Evolutionary conservation across 2,888 invertebrate species (phyloP), one percentile per base, ranked within the genome.

Genomic region (Plagodis dolabraria): DNA sequence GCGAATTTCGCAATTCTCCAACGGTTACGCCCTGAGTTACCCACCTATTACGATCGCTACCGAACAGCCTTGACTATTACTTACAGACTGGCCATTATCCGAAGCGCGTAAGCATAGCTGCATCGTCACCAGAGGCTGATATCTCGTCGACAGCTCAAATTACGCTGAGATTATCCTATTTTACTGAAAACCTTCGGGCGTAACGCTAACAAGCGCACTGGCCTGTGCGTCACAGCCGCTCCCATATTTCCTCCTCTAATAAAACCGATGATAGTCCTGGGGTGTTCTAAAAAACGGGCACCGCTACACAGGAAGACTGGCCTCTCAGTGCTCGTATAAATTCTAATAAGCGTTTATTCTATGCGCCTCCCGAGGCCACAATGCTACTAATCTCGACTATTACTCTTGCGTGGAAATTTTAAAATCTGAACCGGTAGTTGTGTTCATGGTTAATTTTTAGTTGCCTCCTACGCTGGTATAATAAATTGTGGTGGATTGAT

Each of bases 11-110:
- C 87, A 90, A 89, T 45, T 65, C 58, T 54, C 61, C 47, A 60
- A 69, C 78, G 80, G 81, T 83, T 82, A 89, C 91, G 91, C 92
- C 92, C 87, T 80, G 71, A 71, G 72, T 70, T 75, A 82, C 84
- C 87, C 84, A 85, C 87, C 89, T 87, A 90, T 89, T 88, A 90
- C 84, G 74, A 69, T 83, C 86, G 92, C 92, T 92, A 92, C 91
- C 65, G 90, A 79, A 85, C 83, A 91, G 74, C 89, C 91, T 92
- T 91, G 90, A 84, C 81, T 89, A 85, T 87, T 86, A 84, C 87
- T 84, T 76, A 72, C 68, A 76, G 70, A 76, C 79, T 73, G 76
- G 69, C 80, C 79, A 88, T 88, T 87, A 87, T 80, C 68, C 68
- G 68, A 69, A 67, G 67, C 79, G 63, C 79, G 76, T 76, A 79